phyloP scores from a whole-genome alignment of 2,888 invertebrate species.

The Metacarcinus magister region DNA sequence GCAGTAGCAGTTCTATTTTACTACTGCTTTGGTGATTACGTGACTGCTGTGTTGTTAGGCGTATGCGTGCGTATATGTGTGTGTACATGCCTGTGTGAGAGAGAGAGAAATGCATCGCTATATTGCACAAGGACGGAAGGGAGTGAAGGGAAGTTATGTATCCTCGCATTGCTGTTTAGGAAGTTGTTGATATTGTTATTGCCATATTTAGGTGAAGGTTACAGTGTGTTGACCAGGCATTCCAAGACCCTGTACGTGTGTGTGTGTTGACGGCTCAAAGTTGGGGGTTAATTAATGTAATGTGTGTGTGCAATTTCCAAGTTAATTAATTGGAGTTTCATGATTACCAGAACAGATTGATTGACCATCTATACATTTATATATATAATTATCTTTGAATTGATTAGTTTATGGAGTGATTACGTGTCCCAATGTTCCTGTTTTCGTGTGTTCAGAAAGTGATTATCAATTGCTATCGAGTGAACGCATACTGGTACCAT shows the following conservation, averaged over 20 bases:
- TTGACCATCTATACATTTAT: no score
- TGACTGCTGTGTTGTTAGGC: not conserved
- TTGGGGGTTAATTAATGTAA: not conserved
- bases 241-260: not conserved
- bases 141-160: not conserved
- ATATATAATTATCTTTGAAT: not conserved
- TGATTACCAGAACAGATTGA: no score
- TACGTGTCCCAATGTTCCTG: not conserved
- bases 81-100: constrained; percentile 27
- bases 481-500: no score
- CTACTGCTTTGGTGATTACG: constrained; percentile 52
- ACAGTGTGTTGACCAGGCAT: not conserved
- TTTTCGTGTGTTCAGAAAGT: not conserved
- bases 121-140: not conserved
- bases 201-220: not conserved
- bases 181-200: constrained; percentile 1
- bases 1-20: no score
- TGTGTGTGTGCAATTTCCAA: not conserved
- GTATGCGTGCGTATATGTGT: not conserved
- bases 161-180: constrained; percentile 14
- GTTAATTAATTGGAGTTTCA: not conserved
- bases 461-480: not conserved
- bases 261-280: not conserved
- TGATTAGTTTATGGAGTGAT: not conserved
- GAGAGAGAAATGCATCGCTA: not conserved